Percentiles rank a stretch among this genome's conserved stretches.
phyloP scores from a whole-genome alignment of 2,113 vertebrate species.

The Acinonyx jubatus region DNA sequence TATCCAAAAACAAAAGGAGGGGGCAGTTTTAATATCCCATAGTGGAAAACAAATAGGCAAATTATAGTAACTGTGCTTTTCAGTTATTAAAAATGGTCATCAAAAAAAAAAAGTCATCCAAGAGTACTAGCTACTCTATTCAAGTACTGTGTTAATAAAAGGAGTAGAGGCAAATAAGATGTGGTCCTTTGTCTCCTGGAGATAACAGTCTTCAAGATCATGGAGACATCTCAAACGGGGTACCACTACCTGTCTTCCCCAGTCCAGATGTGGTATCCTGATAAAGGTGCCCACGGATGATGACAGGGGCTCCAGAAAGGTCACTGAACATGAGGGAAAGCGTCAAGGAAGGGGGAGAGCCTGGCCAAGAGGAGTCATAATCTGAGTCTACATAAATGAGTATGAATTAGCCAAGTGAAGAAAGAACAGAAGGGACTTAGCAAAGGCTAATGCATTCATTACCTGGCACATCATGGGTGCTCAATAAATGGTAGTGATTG shows the following conservation, averaged over 20 bases:
- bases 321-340: neutral
- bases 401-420: neutral
- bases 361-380: neutral
- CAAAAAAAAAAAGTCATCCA: neutral
- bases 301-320: neutral
- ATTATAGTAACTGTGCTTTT: neutral
- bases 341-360: neutral
- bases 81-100: neutral
- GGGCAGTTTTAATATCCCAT: neutral
- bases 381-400: neutral
- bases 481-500: neutral
- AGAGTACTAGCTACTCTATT: neutral
- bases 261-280: neutral
- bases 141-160: neutral
- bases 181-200: neutral
- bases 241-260: neutral
- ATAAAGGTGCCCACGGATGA: neutral
- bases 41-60: neutral
- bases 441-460: too few relatives aligned
- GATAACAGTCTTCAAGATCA: neutral
- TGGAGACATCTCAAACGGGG: neutral
- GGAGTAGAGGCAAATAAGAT: neutral
- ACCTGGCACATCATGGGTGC: neutral
- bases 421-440: neutral
- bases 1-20: neutral